A percentile compares a stretch with the other conserved stretches of the same genome.
phyloP scores from a whole-genome alignment of 2,113 vertebrate species.

The Megatriorchis doriae region DNA sequence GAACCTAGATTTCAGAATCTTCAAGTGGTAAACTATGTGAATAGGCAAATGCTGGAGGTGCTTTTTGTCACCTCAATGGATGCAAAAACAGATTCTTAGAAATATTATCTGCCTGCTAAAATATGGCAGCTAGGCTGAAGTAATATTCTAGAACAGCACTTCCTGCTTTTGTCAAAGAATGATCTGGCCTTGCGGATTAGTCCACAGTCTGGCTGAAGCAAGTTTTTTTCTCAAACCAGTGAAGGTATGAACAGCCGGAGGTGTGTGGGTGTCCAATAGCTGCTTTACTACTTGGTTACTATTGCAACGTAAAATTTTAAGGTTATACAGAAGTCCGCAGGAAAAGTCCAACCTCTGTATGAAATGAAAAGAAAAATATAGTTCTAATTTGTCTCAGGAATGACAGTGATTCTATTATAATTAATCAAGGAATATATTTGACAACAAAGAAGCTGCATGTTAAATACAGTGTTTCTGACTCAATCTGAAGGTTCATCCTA shows the following conservation, averaged over 20 bases:
- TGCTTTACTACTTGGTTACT: neutral
- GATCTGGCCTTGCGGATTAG: slow-evolving; percentile 6
- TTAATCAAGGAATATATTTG: neutral
- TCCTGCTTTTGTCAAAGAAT: slow-evolving; percentile 26
- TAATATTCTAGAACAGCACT: slow-evolving; percentile 9
- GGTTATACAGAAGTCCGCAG: neutral
- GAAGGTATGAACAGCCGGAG: neutral
- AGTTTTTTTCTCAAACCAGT: neutral
- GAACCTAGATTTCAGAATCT: neutral
- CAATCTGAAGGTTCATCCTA: neutral
- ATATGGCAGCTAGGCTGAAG: neutral
- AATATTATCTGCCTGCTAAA: slow-evolving; percentile 8
- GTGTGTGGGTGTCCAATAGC: neutral
- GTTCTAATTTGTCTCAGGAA: neutral
- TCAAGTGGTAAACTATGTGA: neutral
- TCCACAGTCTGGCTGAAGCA: neutral
- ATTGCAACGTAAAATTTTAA: slow-evolving; percentile 23
- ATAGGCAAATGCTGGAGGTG: neutral
- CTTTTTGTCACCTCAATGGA: neutral
- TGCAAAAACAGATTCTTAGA: slow-evolving; percentile 14
- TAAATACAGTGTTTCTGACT: neutral
- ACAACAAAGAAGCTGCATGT: neutral
- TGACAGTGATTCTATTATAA: neutral
- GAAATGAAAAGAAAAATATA: neutral
- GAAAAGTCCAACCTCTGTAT: neutral